These are phyloP conservation scores for Kuschelorhynchus macadamiae DNA, from an alignment of 2,888 invertebrate genomes.

Conservation along the genomic window DNA sequence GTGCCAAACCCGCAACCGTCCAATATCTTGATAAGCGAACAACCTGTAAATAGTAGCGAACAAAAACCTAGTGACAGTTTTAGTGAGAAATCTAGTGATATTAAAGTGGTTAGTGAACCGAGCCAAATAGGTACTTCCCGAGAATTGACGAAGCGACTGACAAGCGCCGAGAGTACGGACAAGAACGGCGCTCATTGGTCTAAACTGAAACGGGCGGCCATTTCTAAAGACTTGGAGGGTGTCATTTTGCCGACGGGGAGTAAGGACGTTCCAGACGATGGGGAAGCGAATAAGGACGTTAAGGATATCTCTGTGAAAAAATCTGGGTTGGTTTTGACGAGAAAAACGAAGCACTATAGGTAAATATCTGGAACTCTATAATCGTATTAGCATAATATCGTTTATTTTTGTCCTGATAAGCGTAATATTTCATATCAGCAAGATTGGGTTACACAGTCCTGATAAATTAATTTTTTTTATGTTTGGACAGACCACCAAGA, in stretches of 20 bases:
- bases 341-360: constrained; percentile 76
- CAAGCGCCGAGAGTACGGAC: constrained; percentile 60
- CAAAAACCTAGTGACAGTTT: constrained; percentile 56
- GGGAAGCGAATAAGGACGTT: constrained; percentile 3
- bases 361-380: constrained; percentile 38
- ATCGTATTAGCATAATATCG: not conserved
- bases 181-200: constrained; percentile 76
- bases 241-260: constrained; percentile 9
- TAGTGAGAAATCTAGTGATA: constrained; percentile 38
- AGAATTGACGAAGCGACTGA: constrained; percentile 7
- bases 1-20: constrained; percentile 57
- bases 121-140: constrained; percentile 53
- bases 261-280: constrained; percentile 5
- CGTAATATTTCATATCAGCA: too few relatives aligned
- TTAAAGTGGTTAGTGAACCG: constrained; percentile 30
- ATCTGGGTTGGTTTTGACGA: constrained; percentile 61
- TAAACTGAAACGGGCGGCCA: constrained; percentile 82
- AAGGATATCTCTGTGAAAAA: constrained; percentile 49
- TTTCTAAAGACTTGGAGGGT: constrained; percentile 69
- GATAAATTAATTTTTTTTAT: too few relatives aligned
- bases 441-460: too few relatives aligned
- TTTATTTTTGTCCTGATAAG: too few relatives aligned
- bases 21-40: constrained; percentile 41
- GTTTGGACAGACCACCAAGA: too few relatives aligned
- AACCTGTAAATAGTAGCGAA: constrained; percentile 30